Evolutionary conservation across 2,113 vertebrate genomes (phyloP).

Genomic region (Gymnogyps californianus): DNA sequence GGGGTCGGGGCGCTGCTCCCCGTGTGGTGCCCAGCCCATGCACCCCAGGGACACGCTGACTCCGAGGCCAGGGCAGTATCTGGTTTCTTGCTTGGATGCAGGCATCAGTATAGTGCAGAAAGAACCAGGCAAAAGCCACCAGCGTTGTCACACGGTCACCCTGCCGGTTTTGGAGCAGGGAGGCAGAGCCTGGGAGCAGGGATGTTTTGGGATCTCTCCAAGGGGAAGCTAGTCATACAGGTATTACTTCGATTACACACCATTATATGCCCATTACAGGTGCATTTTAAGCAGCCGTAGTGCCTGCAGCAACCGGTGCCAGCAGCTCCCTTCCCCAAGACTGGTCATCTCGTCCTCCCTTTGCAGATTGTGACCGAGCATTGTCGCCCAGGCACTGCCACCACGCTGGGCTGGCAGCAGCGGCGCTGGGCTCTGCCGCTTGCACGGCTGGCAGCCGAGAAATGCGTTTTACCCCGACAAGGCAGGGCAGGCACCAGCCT

Average conservation of each 20-base stretch:
- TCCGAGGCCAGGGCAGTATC: not conserved
- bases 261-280: not conserved
- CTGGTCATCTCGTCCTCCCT: not conserved
- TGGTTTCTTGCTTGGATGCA: not conserved
- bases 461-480: fast-evolving
- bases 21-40: fast-evolving
- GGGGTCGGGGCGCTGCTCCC: not conserved
- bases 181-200: not conserved
- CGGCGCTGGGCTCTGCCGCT: not conserved
- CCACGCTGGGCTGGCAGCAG: not conserved
- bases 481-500: not conserved
- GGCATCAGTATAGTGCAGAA: fast-evolving
- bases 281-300: not conserved
- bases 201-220: not conserved
- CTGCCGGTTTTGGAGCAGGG: fast-evolving
- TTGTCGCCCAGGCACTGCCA: not conserved
- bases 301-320: not conserved
- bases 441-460: not conserved
- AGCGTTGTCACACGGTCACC: fast-evolving
- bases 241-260: not conserved
- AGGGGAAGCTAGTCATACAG: not conserved
- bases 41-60: not conserved
- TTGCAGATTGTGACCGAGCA: fast-evolving
- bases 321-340: not conserved
- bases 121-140: not conserved